phyloP scores from a whole-genome alignment of 2,113 vertebrate genomes.

The Oxyruncus cristatus region DNA sequence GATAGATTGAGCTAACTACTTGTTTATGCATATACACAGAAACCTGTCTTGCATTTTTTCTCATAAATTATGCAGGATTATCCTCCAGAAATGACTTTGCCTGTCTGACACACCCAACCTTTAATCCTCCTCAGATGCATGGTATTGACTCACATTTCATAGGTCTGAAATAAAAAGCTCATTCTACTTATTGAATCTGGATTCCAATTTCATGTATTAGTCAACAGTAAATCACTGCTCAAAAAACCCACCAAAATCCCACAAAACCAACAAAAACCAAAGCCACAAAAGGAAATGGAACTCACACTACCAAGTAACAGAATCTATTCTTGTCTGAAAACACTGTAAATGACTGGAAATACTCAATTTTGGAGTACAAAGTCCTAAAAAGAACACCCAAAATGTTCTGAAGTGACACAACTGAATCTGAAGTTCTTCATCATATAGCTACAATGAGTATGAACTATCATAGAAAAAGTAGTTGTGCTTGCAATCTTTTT shows the following conservation, averaged over 20 bases:
- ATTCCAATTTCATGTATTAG: background rate
- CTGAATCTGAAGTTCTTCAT: background rate
- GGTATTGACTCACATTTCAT: background rate
- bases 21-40: slow-evolving; percentile 12
- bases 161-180: background rate
- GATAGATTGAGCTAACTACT: background rate
- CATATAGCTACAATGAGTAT: background rate
- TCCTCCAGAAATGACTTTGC: background rate
- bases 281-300: background rate
- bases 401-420: background rate
- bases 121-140: background rate
- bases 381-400: background rate
- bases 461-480: background rate
- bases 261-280: background rate
- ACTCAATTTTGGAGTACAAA: background rate
- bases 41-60: background rate
- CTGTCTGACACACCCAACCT: background rate
- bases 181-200: background rate
- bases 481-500: background rate
- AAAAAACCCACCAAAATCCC: background rate
- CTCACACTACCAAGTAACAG: background rate
- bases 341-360: background rate
- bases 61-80: slow-evolving; percentile 26
- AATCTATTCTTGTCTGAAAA: background rate
- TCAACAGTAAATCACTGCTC: background rate